Evolutionary conservation across 2,888 invertebrate genomes (phyloP).

Genomic region (Andrena flavipes): DNA sequence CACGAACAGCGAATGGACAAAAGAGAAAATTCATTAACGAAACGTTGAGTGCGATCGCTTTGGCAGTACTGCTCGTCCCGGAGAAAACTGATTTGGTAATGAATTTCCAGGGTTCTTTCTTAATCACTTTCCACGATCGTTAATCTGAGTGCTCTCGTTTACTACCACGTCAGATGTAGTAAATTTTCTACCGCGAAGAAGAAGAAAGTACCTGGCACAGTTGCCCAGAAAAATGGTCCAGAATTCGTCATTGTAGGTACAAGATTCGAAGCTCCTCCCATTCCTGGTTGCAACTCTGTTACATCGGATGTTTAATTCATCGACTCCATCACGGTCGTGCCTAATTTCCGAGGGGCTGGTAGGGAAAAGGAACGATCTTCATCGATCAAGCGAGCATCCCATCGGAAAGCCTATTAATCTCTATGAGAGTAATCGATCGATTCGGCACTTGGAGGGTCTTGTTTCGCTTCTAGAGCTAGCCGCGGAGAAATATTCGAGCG

Average conservation of each 20-base stretch:
- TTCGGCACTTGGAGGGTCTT: conserved; percentile 27
- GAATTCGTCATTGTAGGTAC: not conserved
- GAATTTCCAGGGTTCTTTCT: not conserved
- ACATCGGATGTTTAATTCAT: conserved; percentile 14
- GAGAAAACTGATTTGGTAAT: not conserved
- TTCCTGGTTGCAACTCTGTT: conserved; percentile 19
- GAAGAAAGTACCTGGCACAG: not conserved
- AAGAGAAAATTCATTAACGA: not conserved
- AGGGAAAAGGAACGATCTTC: conserved; percentile 22
- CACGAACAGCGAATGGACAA: not conserved
- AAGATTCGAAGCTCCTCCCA: not conserved
- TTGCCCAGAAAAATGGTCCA: not conserved
- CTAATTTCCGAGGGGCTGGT: not conserved
- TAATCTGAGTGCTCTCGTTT: not conserved
- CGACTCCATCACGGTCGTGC: conserved; percentile 20
- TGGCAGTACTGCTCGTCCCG: not conserved
- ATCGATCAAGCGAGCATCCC: conserved; percentile 22
- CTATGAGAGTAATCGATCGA: conserved; percentile 38
- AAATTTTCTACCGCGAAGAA: not conserved
- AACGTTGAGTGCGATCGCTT: not conserved
- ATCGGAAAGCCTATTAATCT: conserved; percentile 37
- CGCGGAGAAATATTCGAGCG: conserved; percentile 39
- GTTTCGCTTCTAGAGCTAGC: conserved; percentile 3
- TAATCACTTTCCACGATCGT: not conserved
- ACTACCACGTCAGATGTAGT: not conserved